Evolutionary conservation across 2,113 vertebrate species (phyloP), one percentile per base, ranked within the genome.

Genomic region (Scartelaos histophorus): DNA sequence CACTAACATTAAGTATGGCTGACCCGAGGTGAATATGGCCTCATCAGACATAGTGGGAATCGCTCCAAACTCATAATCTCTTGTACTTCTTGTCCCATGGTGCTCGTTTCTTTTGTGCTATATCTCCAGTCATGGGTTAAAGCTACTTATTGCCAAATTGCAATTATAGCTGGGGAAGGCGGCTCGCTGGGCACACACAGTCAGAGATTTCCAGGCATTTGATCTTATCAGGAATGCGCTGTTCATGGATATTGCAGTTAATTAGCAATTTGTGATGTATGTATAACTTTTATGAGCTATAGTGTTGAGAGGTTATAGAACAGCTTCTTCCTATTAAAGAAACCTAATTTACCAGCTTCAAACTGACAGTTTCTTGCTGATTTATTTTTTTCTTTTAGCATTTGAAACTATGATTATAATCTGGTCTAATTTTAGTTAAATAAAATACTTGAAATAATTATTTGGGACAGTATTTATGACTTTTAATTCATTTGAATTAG

Each of bases 141-240:
- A 93, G 88, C 88, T 91, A 76, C 91, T 92, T 93, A 93, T 73
- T 70, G 46, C 78, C 83, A 91, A 90, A 92, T 92, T 90, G 90
- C 85, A 88, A 85, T 91, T 91, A 91, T 87, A 86, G 81, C 77
- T 79, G 38, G 78, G 67, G 74, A 76, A 82, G 83, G 65, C 64
- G 57, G 38, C 38, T 43, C 7, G 38, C 38, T 43, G 38, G 38
- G 38, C 38, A 9, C 38, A 43, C 7, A 43, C 38, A 43, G 38
- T 43, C 38, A 43, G 10, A 43, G 38, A 43, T 43, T 43, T 43
- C 38, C 38, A 43, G 38, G 9, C 38, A 43, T 43, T 43, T 43
- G 29, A 43, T 7, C 38, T 38, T 38, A 38, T 38, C 1, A 6
- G 38, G 38, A 38, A 38, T 38, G 38, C 38, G 9, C 4, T 7